Evolutionary conservation across 2,888 invertebrate genomes (phyloP).

Genomic region (Hypomecis atomaria): DNA sequence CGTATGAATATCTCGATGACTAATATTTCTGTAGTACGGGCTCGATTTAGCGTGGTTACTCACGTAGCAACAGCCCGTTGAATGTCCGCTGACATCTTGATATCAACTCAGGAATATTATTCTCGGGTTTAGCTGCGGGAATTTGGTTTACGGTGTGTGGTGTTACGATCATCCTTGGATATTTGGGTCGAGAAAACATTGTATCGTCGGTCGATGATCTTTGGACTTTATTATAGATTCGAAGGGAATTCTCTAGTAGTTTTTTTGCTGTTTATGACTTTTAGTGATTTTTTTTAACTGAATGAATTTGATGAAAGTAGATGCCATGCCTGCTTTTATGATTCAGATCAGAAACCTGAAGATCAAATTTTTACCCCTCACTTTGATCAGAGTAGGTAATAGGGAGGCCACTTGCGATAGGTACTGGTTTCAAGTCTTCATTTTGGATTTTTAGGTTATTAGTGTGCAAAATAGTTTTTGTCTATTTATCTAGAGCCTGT

Average conservation of each 20-base stretch:
- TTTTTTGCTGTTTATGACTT: background rate
- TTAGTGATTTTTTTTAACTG: too few relatives aligned
- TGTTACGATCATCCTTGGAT: slow-evolving; percentile 27
- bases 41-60: slow-evolving; percentile 53
- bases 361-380: too few relatives aligned
- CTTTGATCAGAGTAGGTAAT: too few relatives aligned
- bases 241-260: background rate
- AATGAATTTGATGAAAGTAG: too few relatives aligned
- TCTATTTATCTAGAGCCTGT: too few relatives aligned
- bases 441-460: too few relatives aligned
- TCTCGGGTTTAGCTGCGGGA: slow-evolving; percentile 20
- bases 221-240: background rate
- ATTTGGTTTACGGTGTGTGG: slow-evolving; percentile 25
- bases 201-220: slow-evolving; percentile 13
- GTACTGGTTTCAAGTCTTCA: too few relatives aligned
- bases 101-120: slow-evolving; percentile 15
- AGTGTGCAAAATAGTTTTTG: too few relatives aligned
- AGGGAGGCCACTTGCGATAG: too few relatives aligned
- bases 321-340: too few relatives aligned
- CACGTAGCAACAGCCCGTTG: slow-evolving; percentile 42
- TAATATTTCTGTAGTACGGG: slow-evolving; percentile 41
- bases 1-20: slow-evolving; percentile 45
- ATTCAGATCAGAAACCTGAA: too few relatives aligned
- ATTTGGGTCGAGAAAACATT: slow-evolving; percentile 27
- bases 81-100: slow-evolving; percentile 29